These are phyloP conservation scores for Drosophila neutralis DNA, from an alignment of 2,888 invertebrate species.

Conservation along the genomic window DNA sequence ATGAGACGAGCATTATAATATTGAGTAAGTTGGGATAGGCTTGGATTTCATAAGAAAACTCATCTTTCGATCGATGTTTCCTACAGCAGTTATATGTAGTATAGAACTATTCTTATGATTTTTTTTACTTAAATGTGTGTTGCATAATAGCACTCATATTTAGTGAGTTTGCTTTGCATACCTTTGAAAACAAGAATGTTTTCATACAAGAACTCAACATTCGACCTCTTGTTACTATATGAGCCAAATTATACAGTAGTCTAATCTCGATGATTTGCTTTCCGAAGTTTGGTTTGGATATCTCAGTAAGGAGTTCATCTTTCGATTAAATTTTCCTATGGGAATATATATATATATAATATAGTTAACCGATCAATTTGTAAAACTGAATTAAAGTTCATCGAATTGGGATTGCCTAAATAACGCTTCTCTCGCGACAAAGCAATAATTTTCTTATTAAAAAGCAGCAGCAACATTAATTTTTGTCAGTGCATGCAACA, in stretches of 20 bases:
- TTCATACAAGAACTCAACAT: too few species aligned
- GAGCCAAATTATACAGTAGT: neutral
- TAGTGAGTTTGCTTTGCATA: too few species aligned
- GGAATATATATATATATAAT: neutral
- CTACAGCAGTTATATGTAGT: too few species aligned
- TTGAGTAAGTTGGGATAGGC: too few species aligned
- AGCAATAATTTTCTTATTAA: neutral
- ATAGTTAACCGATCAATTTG: neutral
- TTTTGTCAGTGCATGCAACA: constrained; percentile 17
- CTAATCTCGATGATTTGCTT: neutral
- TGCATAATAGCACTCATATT: too few species aligned
- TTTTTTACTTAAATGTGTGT: too few species aligned
- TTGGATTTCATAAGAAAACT: too few species aligned
- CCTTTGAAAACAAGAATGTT: too few species aligned
- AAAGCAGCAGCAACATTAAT: neutral
- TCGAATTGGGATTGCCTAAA: neutral
- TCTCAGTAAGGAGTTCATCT: neutral
- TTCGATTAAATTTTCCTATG: fast-evolving
- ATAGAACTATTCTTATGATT: too few species aligned
- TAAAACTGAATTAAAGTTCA: neutral
- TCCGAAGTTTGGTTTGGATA: neutral
- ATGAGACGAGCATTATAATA: too few species aligned
- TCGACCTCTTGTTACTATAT: too few species aligned
- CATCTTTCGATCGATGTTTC: too few species aligned
- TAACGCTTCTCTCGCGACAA: neutral